A percentile compares a stretch with the other conserved stretches of the same genome.
These are phyloP conservation scores for Sisor rabdophorus DNA, from an alignment of 2,113 vertebrate species.

Conservation along the genomic window DNA sequence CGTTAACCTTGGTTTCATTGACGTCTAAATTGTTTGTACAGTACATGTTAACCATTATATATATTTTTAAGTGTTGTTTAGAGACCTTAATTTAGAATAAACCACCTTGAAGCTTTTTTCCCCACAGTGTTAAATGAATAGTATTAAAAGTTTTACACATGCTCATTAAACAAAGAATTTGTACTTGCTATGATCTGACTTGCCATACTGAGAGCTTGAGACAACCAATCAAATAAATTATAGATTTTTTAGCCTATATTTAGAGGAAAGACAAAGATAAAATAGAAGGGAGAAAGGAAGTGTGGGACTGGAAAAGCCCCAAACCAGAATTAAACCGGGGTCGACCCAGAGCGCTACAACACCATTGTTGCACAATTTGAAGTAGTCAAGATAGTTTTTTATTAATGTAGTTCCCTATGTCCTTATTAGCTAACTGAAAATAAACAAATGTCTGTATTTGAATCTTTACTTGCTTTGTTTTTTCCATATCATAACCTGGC, in stretches of 20 bases:
- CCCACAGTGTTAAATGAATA: background rate
- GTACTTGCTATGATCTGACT: background rate
- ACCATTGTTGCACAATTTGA: too few relatives aligned
- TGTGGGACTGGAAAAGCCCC: too few relatives aligned
- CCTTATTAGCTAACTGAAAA: background rate
- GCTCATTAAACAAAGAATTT: background rate
- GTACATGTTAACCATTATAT: background rate
- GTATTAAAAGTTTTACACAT: background rate
- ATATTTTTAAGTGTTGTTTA: background rate
- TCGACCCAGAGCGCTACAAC: too few relatives aligned
- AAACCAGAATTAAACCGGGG: too few relatives aligned
- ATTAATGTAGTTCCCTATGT: background rate
- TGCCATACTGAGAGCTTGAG: background rate
- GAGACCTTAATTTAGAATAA: background rate
- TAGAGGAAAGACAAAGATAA: too few relatives aligned
- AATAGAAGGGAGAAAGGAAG: too few relatives aligned
- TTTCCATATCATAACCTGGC: background rate
- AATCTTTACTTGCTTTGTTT: slow-evolving; percentile 1
- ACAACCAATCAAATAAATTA: background rate
- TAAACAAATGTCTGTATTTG: background rate
- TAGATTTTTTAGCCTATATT: too few relatives aligned
- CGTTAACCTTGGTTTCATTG: background rate
- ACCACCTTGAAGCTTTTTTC: background rate
- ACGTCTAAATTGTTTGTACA: background rate
- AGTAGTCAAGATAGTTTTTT: background rate